Evolutionary conservation across 2,113 vertebrate genomes (phyloP).

Genomic region (Delphinapterus leucas): DNA sequence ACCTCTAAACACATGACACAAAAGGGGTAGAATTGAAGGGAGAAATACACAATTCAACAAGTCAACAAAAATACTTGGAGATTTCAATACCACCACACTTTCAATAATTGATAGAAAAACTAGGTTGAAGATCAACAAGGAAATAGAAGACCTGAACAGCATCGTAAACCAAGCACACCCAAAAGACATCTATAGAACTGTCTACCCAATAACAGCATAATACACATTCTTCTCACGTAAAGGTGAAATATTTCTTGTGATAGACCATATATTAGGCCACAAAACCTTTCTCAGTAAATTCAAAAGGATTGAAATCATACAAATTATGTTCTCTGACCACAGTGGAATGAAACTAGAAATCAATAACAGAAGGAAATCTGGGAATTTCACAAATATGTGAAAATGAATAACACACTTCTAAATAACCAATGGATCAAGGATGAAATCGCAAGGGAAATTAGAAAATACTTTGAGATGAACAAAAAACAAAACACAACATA

Average conservation of each 20-base stretch:
- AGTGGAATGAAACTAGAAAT: not conserved
- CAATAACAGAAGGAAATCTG: not conserved
- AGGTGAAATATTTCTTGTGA: not conserved
- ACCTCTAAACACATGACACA: too few relatives aligned
- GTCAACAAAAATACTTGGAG: not conserved
- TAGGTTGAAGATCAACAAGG: not conserved
- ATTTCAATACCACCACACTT: not conserved
- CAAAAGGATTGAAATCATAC: not conserved
- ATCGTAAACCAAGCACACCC: not conserved
- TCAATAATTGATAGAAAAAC: not conserved
- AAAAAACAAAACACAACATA: not conserved
- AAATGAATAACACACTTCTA: not conserved
- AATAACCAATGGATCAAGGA: not conserved
- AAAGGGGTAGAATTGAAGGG: not conserved
- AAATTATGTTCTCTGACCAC: not conserved
- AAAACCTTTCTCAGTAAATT: not conserved
- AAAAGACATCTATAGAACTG: not conserved
- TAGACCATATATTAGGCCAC: not conserved
- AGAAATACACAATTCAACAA: not conserved
- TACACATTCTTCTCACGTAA: not conserved
- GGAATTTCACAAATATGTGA: not conserved
- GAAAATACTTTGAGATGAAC: not conserved
- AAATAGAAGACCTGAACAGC: not conserved
- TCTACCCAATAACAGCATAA: not conserved
- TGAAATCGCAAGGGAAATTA: not conserved